Base-by-base conservation (phyloP, 2,888 invertebrate genomes). In the Tetragonula carbonaria region DNA sequence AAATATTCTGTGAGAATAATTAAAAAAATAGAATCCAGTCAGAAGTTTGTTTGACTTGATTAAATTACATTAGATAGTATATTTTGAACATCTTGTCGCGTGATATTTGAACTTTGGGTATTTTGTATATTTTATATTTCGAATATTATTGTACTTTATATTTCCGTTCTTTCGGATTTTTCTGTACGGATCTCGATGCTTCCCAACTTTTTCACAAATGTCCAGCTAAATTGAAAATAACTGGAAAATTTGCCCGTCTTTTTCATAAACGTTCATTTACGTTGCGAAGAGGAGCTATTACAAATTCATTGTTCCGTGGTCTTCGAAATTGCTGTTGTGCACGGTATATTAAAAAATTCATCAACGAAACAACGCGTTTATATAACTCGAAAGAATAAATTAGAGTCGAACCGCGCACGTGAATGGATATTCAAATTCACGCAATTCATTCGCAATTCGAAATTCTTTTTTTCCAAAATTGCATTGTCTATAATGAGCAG, bases 381-480 rank as follows among this genome's bases (percentile, higher is more conserved):
- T 59, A 14, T 23, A 8, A n/a, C 38, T 57, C 23, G 16, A 57
- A 57, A 28, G 57, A 72, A 53, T 53, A 53, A 57, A 72, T 72
- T 72, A 28, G 28, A 28, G 16, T 23, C 5, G 14, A 8, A 5
- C 23, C 6, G 11, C 11, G 38, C 16, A 57, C 16, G 38, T 4
- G 45, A 16, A 57, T 23, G 23, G 38, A 57, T 45, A 72, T 57
- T 72, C 38, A 72, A 71, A 55, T 33, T 4, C 11, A 18, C n/a
- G 57, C n/a, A 33, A 57, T 71, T 71, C n/a, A n/a, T 28, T 68
- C 51, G n/a, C 33, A n/a, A n/a, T 55, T 55, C 16, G n/a, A 71
- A n/a, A 71, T 33, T 33, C 33, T 3, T 45, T 18, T 23, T 33
- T 5, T 2, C n/a, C 11, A 57, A 38, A 11, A 4, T 23, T 57